These are phyloP conservation scores for Drosophila obscura DNA, from an alignment of 1,140 invertebrate genomes.

Conservation along the genomic window DNA sequence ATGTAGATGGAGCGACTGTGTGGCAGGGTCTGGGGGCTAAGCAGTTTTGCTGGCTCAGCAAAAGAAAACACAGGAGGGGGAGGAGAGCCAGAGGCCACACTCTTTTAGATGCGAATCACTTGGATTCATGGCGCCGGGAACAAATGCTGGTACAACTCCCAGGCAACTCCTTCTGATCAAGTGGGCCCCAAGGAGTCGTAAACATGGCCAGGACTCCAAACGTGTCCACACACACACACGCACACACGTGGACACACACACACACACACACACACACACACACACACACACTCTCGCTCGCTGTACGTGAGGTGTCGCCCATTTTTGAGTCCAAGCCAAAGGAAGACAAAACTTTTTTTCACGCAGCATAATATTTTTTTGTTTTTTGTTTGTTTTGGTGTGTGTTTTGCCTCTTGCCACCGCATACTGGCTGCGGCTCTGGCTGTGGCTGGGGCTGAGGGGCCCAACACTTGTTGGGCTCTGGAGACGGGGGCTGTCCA, in stretches of 20 bases:
- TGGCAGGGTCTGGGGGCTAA: background rate
- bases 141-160: conserved; percentile 67
- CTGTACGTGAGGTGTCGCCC: conserved; percentile 67
- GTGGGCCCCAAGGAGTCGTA: conserved; percentile 77
- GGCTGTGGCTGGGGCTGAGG: background rate
- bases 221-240: conserved; percentile 33
- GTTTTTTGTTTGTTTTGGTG: no score
- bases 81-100: background rate
- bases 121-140: conserved; percentile 9
- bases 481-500: conserved; percentile 1
- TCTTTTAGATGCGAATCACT: conserved; percentile 22
- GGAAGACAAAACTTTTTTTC: conserved; percentile 33
- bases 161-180: conserved; percentile 77
- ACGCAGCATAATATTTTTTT: conserved; percentile 59
- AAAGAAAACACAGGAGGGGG: conserved; percentile 6
- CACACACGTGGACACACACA: no score
- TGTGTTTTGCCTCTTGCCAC: no score
- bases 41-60: conserved; percentile 18
- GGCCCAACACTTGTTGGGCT: conserved; percentile 31
- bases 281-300: conserved; percentile 1
- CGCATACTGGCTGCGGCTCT: background rate
- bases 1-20: no score
- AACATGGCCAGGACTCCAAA: conserved; percentile 67
- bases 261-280: conserved; percentile 17
- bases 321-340: conserved; percentile 56